Conservation (phyloP, 2,888 invertebrate species). For the Steinernema hermaphroditum region DNA sequence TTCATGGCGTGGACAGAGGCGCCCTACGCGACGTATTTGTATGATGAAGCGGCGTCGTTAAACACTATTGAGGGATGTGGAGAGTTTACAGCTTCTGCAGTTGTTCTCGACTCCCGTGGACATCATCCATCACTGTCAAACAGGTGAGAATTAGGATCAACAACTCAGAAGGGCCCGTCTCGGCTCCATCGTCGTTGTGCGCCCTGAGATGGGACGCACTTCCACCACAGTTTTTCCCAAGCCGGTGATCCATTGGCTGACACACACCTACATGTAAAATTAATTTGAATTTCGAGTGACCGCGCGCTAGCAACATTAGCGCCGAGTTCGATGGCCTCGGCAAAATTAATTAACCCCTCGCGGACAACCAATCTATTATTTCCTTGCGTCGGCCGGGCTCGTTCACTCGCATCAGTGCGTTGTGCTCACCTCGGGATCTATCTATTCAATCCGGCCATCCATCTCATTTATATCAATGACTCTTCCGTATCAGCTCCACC, state of each 20-base stretch:
- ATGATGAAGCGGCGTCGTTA: background rate
- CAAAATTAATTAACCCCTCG: constrained; percentile 5
- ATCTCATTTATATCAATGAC: constrained; percentile 14
- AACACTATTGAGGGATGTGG: background rate
- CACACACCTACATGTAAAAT: too few relatives aligned
- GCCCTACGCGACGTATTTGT: background rate
- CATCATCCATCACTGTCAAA: constrained; percentile 31
- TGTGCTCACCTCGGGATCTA: constrained; percentile 3
- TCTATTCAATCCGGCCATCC: constrained; percentile 10
- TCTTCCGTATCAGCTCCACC: background rate
- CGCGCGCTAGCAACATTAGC: background rate
- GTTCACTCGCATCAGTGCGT: background rate
- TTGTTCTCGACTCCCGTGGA: constrained; percentile 27
- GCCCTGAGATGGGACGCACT: background rate
- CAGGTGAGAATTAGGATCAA: constrained; percentile 31
- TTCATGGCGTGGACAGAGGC: too few relatives aligned
- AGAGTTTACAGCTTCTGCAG: constrained; percentile 30
- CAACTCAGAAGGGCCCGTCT: constrained; percentile 1
- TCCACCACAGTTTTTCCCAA: too few relatives aligned
- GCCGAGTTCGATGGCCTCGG: background rate
- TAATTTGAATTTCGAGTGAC: too few relatives aligned
- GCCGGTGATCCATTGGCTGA: too few relatives aligned
- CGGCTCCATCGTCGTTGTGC: too few relatives aligned
- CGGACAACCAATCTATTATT: constrained; percentile 4
- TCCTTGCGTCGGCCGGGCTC: background rate